Percentiles rank a stretch among this genome's conserved stretches.
These are phyloP conservation scores for Xanthia icteritia DNA, from an alignment of 2,888 invertebrate genomes.

Conservation along the genomic window DNA sequence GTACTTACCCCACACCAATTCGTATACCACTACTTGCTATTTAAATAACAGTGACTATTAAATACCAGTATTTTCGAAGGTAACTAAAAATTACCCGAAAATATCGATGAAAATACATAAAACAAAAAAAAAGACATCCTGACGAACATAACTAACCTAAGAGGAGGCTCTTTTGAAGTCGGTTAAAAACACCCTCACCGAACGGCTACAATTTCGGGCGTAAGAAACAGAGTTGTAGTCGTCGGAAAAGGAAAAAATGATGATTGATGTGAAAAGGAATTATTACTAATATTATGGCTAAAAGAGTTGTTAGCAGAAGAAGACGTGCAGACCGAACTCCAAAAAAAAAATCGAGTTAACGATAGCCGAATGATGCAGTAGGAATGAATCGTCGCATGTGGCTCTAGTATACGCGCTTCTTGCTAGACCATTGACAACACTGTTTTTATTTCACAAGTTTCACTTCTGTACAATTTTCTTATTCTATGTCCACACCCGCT, in stretches of 20 bases:
- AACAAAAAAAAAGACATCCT: no score
- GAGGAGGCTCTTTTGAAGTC: no score
- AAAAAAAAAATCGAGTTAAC: not conserved
- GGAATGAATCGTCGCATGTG: not conserved
- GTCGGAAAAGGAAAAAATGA: not conserved
- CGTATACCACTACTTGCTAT: no score
- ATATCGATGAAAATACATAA: no score
- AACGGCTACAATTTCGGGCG: not conserved
- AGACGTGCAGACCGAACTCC: not conserved
- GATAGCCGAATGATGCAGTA: not conserved
- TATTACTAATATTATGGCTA: not conserved
- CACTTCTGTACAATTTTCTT: not conserved
- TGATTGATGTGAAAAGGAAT: not conserved
- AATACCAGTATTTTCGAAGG: no score
- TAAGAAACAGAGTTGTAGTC: not conserved
- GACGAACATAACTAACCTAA: no score
- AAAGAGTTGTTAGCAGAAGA: not conserved
- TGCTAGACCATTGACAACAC: not conserved
- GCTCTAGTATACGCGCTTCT: not conserved
- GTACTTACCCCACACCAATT: no score
- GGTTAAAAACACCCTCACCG: no score
- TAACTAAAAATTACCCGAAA: no score
- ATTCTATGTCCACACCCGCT: conserved; percentile 54
- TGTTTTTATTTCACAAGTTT: not conserved
- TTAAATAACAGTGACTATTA: no score